Conservation (phyloP, 1,140 invertebrate species). For the Meloidogyne hapla region DNA sequence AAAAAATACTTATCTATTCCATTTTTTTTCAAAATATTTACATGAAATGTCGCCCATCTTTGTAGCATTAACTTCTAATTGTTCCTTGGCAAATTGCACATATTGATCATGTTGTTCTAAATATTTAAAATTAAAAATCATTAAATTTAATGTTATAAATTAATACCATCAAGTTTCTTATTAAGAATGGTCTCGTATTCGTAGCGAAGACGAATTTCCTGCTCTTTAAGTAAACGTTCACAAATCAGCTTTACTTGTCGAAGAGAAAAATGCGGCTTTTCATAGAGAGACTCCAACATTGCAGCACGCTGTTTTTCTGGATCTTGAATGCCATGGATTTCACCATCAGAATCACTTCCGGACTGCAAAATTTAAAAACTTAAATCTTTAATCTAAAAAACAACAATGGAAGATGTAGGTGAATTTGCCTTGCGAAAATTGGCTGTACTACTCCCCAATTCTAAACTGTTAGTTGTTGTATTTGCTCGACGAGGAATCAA, state of each 20-base stretch:
- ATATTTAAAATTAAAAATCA: neutral
- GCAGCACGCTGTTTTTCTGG: conserved; percentile 8
- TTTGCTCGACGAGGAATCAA: conserved; percentile 47
- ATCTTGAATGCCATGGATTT: conserved; percentile 21
- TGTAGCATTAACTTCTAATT: conserved; percentile 38
- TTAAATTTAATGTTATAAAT: neutral
- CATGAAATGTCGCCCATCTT: conserved; percentile 24
- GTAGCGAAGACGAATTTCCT: conserved; percentile 61
- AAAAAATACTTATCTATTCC: too few species aligned
- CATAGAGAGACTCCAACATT: conserved; percentile 41
- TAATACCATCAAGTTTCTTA: conserved; percentile 53
- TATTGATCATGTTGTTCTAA: conserved; percentile 62
- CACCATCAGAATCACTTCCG: conserved; percentile 55
- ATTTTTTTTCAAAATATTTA: neutral
- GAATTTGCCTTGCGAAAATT: conserved; percentile 36
- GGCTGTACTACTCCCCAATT: neutral
- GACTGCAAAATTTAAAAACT: conserved; percentile 47
- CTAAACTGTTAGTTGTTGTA: neutral
- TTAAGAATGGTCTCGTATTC: conserved; percentile 60
- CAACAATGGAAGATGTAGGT: conserved; percentile 48
- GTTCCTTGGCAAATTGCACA: conserved; percentile 62
- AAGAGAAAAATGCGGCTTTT: conserved; percentile 56
- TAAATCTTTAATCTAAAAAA: neutral
- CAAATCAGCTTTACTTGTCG: conserved; percentile 62
- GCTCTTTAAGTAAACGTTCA: conserved; percentile 58